phyloP scores from a whole-genome alignment of 2,113 vertebrate genomes.

The Pollimyrus isidori region DNA sequence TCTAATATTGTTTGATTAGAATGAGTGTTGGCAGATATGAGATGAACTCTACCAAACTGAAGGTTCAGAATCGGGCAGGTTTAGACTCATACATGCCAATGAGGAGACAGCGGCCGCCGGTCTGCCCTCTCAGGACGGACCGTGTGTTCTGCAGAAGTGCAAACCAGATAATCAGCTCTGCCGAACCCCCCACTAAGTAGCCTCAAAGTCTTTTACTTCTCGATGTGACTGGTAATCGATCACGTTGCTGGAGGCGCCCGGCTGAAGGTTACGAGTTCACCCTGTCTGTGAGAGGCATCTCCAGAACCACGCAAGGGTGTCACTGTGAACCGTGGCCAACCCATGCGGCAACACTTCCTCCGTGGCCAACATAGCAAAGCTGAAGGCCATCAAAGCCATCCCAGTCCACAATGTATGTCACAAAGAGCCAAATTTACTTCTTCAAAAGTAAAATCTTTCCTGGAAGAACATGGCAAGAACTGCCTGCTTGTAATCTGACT shows the following conservation, averaged over 20 bases:
- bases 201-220: slow-evolving; percentile 17
- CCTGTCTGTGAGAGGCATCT: background rate
- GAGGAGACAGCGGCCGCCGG: background rate
- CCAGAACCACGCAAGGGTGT: background rate
- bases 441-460: background rate
- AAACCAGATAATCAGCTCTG: slow-evolving; percentile 24
- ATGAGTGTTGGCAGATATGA: background rate
- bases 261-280: background rate
- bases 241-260: slow-evolving; percentile 12
- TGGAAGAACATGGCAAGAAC: background rate
- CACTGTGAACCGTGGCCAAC: background rate
- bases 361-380: background rate
- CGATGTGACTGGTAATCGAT: slow-evolving; percentile 17
- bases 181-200: slow-evolving; percentile 26
- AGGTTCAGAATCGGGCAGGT: background rate
- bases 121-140: background rate
- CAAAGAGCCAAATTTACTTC: background rate
- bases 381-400: background rate
- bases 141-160: background rate
- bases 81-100: background rate
- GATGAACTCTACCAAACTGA: background rate
- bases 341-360: background rate
- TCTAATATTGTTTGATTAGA: background rate
- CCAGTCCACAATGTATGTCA: background rate
- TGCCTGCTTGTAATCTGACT: background rate